Conservation (phyloP, 2,113 vertebrate species). For the Myiopsitta monachus region DNA sequence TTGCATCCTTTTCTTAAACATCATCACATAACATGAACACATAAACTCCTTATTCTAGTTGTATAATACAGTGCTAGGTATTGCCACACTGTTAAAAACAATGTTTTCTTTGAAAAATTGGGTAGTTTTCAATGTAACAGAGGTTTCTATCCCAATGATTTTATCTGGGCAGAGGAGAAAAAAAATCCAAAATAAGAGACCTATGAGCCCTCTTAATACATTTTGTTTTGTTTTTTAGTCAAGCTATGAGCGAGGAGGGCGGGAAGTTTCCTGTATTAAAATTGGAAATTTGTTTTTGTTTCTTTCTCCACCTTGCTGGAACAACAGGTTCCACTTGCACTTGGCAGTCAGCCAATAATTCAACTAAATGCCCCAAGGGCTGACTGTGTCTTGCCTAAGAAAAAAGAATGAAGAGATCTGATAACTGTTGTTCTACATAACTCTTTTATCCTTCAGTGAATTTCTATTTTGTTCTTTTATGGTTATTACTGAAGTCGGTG, state of each 20-base stretch:
- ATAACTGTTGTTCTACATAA: not conserved
- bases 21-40: not conserved
- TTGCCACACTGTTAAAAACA: not conserved
- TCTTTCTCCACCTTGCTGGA: not conserved
- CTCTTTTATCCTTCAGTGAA: not conserved
- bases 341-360: not conserved
- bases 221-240: not conserved
- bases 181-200: not conserved
- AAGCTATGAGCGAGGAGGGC: not conserved
- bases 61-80: not conserved
- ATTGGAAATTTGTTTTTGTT: not conserved
- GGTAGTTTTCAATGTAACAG: not conserved
- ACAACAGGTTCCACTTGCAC: not conserved
- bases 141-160: not conserved
- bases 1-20: not conserved
- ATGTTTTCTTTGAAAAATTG: not conserved
- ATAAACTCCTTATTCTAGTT: not conserved
- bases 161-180: not conserved
- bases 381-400: not conserved
- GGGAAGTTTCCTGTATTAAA: not conserved
- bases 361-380: not conserved
- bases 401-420: not conserved
- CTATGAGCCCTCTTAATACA: not conserved
- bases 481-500: not conserved
- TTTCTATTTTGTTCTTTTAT: not conserved